Percentiles rank a stretch among this genome's conserved stretches.
Evolutionary conservation across 2,797 vertebrate species (phyloP).

Genomic region (Rhinogobio ventralis): DNA sequence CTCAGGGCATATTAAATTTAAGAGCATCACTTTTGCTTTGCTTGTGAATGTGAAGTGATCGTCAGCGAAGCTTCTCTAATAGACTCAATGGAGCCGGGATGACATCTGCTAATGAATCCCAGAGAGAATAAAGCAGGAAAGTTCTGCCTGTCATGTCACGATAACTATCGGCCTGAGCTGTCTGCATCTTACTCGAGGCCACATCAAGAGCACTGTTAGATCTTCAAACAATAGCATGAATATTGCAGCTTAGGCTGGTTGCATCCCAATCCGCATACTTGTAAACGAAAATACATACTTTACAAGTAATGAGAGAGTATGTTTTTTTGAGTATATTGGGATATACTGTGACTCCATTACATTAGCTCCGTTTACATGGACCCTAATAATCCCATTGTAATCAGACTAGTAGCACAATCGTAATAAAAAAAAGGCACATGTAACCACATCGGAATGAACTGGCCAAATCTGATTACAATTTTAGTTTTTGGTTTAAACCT

Average conservation of each 20-base stretch:
- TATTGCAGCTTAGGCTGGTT: not conserved
- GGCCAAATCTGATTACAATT: too few relatives aligned
- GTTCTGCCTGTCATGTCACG: constrained; percentile 33
- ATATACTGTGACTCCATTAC: not conserved
- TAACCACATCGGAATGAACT: too few relatives aligned
- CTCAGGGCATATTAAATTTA: constrained; percentile 39
- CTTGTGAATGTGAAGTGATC: constrained; percentile 28
- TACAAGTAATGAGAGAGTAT: not conserved
- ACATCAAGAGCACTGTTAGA: not conserved
- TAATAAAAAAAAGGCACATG: too few relatives aligned
- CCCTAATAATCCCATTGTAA: too few relatives aligned
- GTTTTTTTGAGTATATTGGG: not conserved
- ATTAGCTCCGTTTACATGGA: too few relatives aligned
- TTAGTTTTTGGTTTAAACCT: too few relatives aligned
- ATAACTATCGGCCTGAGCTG: constrained; percentile 30
- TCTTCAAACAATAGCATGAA: not conserved
- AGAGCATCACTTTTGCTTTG: constrained; percentile 3
- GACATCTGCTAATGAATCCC: constrained; percentile 50
- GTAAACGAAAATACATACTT: not conserved
- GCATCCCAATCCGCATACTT: not conserved
- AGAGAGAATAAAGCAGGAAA: constrained; percentile 36
- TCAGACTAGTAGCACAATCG: too few relatives aligned
- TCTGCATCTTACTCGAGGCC: constrained; percentile 24
- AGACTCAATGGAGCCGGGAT: constrained; percentile 28
- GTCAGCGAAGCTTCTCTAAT: constrained; percentile 41